phyloP scores from a whole-genome alignment of 2,888 invertebrate species.

The Temnothorax unifasciatus region DNA sequence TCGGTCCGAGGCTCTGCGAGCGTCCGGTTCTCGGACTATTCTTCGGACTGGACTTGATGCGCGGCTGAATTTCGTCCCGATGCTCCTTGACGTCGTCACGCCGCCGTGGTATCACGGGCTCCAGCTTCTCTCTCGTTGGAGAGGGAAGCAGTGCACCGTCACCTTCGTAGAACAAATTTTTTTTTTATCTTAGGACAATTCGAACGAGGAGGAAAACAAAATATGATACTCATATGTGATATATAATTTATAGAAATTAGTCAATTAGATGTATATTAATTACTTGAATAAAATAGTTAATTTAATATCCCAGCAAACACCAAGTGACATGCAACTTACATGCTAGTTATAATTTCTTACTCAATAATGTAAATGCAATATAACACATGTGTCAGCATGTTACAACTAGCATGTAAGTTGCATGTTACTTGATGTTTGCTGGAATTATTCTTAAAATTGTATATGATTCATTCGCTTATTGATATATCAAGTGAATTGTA shows the following conservation, averaged over 20 bases:
- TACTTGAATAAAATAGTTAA: constrained; percentile 1
- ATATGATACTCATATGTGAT: neutral
- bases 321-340: too few relatives aligned
- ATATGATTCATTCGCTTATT: neutral
- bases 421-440: too few relatives aligned
- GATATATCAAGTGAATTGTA: neutral
- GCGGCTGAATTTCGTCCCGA: constrained; percentile 83
- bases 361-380: too few relatives aligned
- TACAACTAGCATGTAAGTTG: too few relatives aligned
- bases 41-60: constrained; percentile 88
- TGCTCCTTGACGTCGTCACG: constrained; percentile 87
- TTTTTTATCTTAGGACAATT: neutral
- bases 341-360: too few relatives aligned
- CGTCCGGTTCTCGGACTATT: constrained; percentile 88
- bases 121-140: constrained; percentile 91
- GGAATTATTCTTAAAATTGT: neutral
- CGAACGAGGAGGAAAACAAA: neutral
- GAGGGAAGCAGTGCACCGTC: constrained; percentile 90
- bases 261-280: neutral
- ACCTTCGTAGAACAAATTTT: constrained; percentile 81
- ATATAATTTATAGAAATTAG: constrained; percentile 1
- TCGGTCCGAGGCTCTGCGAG: constrained; percentile 91
- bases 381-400: too few relatives aligned
- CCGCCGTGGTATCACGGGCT: constrained; percentile 89
- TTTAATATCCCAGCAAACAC: neutral